phyloP scores from a whole-genome alignment of 2,113 vertebrate species.

The Potamarius usumacintae region DNA sequence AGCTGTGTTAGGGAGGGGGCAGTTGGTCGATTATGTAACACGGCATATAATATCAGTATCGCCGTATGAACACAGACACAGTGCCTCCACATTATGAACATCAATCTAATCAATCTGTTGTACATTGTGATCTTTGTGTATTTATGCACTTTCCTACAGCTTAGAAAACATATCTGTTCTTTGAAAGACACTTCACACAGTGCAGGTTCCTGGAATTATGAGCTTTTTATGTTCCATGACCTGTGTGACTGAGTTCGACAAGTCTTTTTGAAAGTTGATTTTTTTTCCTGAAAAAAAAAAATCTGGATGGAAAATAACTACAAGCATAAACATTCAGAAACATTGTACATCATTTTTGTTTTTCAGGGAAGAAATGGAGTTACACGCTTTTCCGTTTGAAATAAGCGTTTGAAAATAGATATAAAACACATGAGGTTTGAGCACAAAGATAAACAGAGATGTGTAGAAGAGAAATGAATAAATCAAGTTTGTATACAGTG shows the following conservation, averaged over 20 bases:
- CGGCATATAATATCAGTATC: slow-evolving; percentile 32
- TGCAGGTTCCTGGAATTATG: slow-evolving; percentile 4
- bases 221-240: slow-evolving; percentile 12
- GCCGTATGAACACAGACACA: slow-evolving; percentile 3
- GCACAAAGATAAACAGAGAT: neutral
- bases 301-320: slow-evolving; percentile 29
- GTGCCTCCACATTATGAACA: slow-evolving; percentile 21
- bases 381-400: slow-evolving; percentile 14
- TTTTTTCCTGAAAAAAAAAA: slow-evolving; percentile 22
- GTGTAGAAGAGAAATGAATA: neutral
- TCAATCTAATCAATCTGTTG: slow-evolving; percentile 11
- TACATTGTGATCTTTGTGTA: neutral
- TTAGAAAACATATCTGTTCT: slow-evolving; percentile 6
- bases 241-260: slow-evolving; percentile 2
- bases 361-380: slow-evolving; percentile 9
- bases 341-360: slow-evolving; percentile 35
- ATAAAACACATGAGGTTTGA: neutral
- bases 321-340: slow-evolving; percentile 27
- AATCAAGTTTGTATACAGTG: neutral
- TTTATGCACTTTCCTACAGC: slow-evolving; percentile 1
- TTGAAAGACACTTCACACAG: neutral
- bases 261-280: slow-evolving; percentile 23
- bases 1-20: slow-evolving; percentile 32
- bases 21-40: slow-evolving; percentile 37
- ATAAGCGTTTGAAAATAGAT: neutral